A percentile compares a stretch with the other conserved stretches of the same genome.
phyloP scores from a whole-genome alignment of 1,140 invertebrate species.

The Glossosoma conforme region DNA sequence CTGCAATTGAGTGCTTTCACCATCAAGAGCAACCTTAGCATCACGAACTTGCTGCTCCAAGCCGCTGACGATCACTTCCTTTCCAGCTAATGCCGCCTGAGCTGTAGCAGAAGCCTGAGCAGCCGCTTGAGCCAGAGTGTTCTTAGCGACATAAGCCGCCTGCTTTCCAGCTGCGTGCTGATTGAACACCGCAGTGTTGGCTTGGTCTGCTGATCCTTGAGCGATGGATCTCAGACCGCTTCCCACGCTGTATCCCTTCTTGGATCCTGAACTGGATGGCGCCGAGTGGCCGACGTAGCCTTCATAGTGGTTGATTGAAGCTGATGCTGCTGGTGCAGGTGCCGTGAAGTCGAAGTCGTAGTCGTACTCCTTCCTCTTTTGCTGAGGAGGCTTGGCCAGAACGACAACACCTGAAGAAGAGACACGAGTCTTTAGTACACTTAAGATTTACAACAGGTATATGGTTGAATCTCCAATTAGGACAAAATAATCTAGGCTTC shows the following conservation, averaged over 20 bases:
- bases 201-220: conserved; percentile 65
- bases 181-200: conserved; percentile 59
- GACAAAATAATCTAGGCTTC: neutral
- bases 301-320: conserved; percentile 29
- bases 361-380: conserved; percentile 16
- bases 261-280: conserved; percentile 2
- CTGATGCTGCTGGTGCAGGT: conserved; percentile 12
- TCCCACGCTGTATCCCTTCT: conserved; percentile 37
- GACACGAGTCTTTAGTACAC: neutral
- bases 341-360: conserved; percentile 24
- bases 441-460: neutral
- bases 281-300: conserved; percentile 1
- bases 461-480: neutral
- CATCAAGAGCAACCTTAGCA: conserved; percentile 55
- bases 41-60: conserved; percentile 64
- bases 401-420: conserved; percentile 18
- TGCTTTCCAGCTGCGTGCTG: conserved; percentile 62
- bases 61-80: conserved; percentile 60
- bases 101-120: conserved; percentile 63
- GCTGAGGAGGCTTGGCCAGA: conserved; percentile 25
- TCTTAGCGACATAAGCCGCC: conserved; percentile 66
- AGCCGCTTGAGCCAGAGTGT: conserved; percentile 62
- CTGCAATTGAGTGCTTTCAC: conserved; percentile 61
- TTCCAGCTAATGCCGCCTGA: conserved; percentile 63
- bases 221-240: conserved; percentile 47